Base-by-base conservation (phyloP, 2,797 vertebrate genomes). In the Hybognathus amarus region DNA sequence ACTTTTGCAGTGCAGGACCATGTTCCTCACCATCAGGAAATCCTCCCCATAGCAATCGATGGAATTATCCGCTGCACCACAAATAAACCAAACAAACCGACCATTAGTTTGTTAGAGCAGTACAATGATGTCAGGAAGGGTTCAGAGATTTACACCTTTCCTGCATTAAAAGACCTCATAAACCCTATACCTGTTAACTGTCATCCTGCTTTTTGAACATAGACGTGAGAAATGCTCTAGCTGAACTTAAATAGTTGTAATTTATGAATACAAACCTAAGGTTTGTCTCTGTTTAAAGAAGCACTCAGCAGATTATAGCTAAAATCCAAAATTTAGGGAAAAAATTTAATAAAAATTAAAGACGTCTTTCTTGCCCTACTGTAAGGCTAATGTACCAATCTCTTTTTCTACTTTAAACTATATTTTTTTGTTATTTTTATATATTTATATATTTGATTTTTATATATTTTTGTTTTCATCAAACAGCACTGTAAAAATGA, bases 1-100 rank as follows among this genome's bases (percentile, higher is more conserved):
- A 33, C 92, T 54, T 0, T 0, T 42, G 50, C 94, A 95, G 3
- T 85, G 17, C 36, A 94, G 82, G 11, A 64, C 2, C 85, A 86
- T 20, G 78, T 94, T 86, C 17, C 85, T 88, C 67, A 94, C 83
- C 85, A 89, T 84, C 20, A 91, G 52, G 78, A 86, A 90, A 64
- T 94, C 94, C 0, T 93, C 64, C 0, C 92, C 93, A 0, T 90
- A 89, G 85, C 94, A 95, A 8, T 88, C 1, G 4, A 94, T 94
- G 10, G 64, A 1, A 84, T 66, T 63, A 12, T 90, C 27, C 6
- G 86, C 91, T 94, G 87, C 27, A 78, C 6, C 36, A 40, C 75
- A 40, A 77, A 80, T 11, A 77, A 36, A 63, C 5, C 13, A 77
- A 36, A 63, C 5, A 38, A n/a, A 75, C 12, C 6, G 2, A 56